A percentile compares a stretch with the other conserved stretches of the same genome.
phyloP scores from a whole-genome alignment of 1,140 invertebrate genomes.

The Drosophila subobscura region DNA sequence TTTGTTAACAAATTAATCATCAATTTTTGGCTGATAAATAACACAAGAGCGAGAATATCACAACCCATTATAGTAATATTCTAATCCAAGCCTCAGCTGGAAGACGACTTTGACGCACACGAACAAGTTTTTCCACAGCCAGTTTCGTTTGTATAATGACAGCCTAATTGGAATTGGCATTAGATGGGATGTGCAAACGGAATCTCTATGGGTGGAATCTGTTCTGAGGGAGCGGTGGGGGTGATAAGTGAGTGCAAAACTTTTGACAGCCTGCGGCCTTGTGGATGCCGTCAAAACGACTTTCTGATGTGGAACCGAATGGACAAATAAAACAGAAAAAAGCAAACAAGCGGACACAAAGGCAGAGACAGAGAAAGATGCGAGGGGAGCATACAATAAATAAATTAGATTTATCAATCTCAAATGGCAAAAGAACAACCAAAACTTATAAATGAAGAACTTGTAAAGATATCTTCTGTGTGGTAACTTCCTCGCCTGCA shows the following conservation, averaged over 20 bases:
- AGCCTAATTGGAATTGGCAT: conserved; percentile 38
- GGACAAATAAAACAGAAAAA: background rate
- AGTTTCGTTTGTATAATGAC: conserved; percentile 30
- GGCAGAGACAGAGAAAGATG: background rate
- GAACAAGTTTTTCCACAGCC: conserved; percentile 8
- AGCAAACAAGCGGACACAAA: background rate
- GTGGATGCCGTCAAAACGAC: conserved; percentile 36
- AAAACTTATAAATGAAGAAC: background rate
- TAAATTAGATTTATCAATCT: conserved; percentile 12
- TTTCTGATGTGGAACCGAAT: conserved; percentile 2
- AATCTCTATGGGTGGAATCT: background rate
- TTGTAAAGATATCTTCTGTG: too few species aligned
- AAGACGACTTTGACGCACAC: conserved; percentile 11
- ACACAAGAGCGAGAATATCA: conserved; percentile 1
- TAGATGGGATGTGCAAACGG: conserved; percentile 15
- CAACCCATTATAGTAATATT: conserved; percentile 29
- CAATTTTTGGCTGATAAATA: conserved; percentile 1
- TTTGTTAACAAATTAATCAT: conserved; percentile 24
- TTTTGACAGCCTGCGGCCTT: conserved; percentile 38
- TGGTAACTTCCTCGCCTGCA: too few species aligned
- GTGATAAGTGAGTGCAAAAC: conserved; percentile 21
- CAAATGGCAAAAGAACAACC: conserved; percentile 6
- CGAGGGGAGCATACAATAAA: too few species aligned
- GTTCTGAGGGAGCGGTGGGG: background rate
- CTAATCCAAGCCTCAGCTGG: background rate